Evolutionary conservation across 1,140 invertebrate genomes (phyloP).

Genomic region (Ceratosolen fusciceps): DNA sequence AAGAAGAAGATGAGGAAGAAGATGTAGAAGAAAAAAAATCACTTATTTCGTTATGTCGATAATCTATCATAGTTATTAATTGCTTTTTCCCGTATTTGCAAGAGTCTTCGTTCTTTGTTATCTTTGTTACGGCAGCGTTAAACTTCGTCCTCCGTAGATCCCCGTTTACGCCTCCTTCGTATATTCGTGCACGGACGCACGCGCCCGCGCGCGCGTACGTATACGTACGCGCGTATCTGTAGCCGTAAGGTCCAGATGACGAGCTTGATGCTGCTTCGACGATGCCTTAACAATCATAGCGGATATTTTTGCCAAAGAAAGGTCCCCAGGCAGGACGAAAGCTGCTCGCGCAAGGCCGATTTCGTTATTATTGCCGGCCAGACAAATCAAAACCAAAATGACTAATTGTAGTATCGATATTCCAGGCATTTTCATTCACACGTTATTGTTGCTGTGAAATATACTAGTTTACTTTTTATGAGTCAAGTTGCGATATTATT

Average conservation of each 20-base stretch:
- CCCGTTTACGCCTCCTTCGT: not conserved
- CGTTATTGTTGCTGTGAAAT: constrained; percentile 23
- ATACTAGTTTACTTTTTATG: constrained; percentile 13
- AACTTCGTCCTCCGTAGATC: not conserved
- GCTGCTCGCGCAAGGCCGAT: constrained; percentile 32
- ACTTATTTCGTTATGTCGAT: not conserved
- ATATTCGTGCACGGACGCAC: no score
- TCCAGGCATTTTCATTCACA: constrained; percentile 16
- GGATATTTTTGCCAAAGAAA: constrained; percentile 38
- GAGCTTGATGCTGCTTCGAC: constrained; percentile 30
- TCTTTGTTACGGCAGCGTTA: constrained; percentile 27
- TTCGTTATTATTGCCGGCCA: constrained; percentile 2
- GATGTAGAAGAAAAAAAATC: no score
- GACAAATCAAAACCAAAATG: constrained; percentile 38
- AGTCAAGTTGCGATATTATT: constrained; percentile 26
- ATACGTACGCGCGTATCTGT: not conserved
- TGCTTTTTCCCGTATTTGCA: constrained; percentile 7
- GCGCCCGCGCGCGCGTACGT: no score
- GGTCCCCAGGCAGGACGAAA: not conserved
- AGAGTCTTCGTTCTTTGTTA: constrained; percentile 26
- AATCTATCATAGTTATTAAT: constrained; percentile 1
- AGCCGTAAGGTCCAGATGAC: not conserved
- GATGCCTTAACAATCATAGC: constrained; percentile 3
- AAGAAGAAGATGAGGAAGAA: no score
- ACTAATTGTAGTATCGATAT: constrained; percentile 10